Evolutionary conservation across 2,888 invertebrate genomes (phyloP).

Genomic region (Bembecia ichneumoniformis): DNA sequence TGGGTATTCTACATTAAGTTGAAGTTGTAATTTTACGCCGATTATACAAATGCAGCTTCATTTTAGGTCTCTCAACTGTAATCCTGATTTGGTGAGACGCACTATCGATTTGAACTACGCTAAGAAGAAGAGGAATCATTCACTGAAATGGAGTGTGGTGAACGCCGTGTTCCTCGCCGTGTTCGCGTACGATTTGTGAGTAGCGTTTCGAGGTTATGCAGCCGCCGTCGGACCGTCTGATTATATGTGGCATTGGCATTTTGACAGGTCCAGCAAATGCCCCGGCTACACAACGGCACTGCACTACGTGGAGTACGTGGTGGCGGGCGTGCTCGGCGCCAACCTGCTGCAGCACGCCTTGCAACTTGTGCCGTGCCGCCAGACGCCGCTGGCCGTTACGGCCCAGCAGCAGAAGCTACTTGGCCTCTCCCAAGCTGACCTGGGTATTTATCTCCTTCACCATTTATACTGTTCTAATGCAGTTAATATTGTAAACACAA

Average conservation of each 20-base stretch:
- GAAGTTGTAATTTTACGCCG: too few species aligned
- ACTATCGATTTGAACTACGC: slow-evolving; percentile 67
- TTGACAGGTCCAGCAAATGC: slow-evolving; percentile 43
- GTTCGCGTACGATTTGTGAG: slow-evolving; percentile 76
- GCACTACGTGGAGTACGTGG: slow-evolving; percentile 39
- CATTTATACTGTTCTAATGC: not conserved
- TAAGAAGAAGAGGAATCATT: slow-evolving; percentile 58
- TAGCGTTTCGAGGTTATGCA: slow-evolving; percentile 7
- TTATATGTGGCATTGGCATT: not conserved
- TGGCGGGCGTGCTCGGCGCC: slow-evolving; percentile 24
- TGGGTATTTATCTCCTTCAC: slow-evolving; percentile 9
- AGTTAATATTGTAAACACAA: too few species aligned
- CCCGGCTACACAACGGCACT: slow-evolving; percentile 42
- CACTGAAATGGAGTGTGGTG: slow-evolving; percentile 73
- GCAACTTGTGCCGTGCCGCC: slow-evolving; percentile 19
- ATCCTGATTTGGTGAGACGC: slow-evolving; percentile 62
- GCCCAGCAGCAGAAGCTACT: slow-evolving; percentile 21
- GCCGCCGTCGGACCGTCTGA: too few species aligned
- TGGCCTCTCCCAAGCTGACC: slow-evolving; percentile 20
- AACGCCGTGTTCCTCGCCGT: slow-evolving; percentile 69
- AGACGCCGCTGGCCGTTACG: slow-evolving; percentile 16
- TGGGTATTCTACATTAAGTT: too few species aligned
- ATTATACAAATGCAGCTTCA: not conserved
- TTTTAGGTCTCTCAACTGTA: slow-evolving; percentile 38
- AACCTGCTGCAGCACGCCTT: slow-evolving; percentile 23